Evolutionary conservation across 2,888 invertebrate genomes (phyloP), one percentile per base, ranked within the genome.

Genomic region (Dicranocentrus wangi): DNA sequence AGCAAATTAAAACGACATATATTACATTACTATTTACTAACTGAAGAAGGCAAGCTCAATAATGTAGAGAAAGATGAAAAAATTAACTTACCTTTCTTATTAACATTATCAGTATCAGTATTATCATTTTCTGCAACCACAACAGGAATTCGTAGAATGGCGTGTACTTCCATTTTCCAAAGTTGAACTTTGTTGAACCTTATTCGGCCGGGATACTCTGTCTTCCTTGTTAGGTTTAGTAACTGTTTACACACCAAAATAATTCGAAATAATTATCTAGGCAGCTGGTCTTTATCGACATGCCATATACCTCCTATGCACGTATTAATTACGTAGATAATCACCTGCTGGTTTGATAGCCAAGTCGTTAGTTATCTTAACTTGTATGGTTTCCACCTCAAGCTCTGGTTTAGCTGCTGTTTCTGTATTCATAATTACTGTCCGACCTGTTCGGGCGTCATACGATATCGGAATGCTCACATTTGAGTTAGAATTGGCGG

Each of bases 311-410:
- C n/a, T n/a, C n/a, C n/a, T n/a, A n/a, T n/a, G n/a, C n/a, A n/a
- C n/a, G n/a, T n/a, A n/a, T n/a, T n/a, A n/a, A n/a, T n/a, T n/a
- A n/a, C n/a, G n/a, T n/a, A n/a, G n/a, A n/a, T n/a, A n/a, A n/a
- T 39, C 39, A 39, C 39, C 13, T 8, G 7, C 39, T 39, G 39
- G 39, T 39, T 5, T 39, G 39, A 21, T 53, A 25, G 70, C 75
- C 2, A 73, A 15, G 0, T 82, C 79, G 63, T 82, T 82, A 8
- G 53, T 66, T n/a, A 82, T 80, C 53, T 76, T 63, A 21, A 82
- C 63, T 53, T 71, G 47, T 43, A 82, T 79, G 7, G 65, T 66
- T 61, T 79, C 75, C 17, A 70, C 61, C 10, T 43, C 25, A 7
- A 71, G n/a, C 15, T 55, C 25, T 0, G 42, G 61, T 42, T 61